Conservation (phyloP, 1,140 invertebrate species). For the Drosophila rufa region DNA sequence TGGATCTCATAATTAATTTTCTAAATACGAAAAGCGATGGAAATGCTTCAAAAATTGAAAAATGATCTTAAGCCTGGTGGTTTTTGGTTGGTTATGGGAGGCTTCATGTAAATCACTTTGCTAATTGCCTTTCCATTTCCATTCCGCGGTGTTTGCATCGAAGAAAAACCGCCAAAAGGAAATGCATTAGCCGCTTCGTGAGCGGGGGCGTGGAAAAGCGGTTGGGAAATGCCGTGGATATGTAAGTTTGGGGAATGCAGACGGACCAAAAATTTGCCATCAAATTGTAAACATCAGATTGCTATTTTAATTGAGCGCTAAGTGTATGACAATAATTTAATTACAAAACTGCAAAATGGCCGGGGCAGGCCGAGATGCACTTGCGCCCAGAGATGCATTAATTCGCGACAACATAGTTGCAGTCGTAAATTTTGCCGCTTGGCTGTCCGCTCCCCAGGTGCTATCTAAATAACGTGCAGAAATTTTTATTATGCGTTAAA, state of each 20-base stretch:
- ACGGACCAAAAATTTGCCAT: constrained; percentile 64
- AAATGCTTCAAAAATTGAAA: constrained; percentile 51
- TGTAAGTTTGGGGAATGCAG: constrained; percentile 19
- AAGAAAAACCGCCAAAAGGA: constrained; percentile 12
- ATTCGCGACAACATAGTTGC: constrained; percentile 42
- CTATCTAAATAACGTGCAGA: constrained; percentile 71
- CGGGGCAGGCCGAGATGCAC: constrained; percentile 4
- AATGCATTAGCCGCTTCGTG: constrained; percentile 32
- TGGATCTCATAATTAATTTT: constrained; percentile 81
- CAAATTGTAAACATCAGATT: constrained; percentile 73
- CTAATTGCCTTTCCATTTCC: constrained; percentile 77
- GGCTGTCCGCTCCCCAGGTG: constrained; percentile 43
- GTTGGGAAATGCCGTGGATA: neutral
- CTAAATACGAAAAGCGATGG: constrained; percentile 56
- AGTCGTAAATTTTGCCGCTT: constrained; percentile 35
- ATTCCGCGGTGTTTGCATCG: constrained; percentile 20
- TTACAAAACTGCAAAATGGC: constrained; percentile 60
- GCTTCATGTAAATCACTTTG: constrained; percentile 77
- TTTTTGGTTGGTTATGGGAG: constrained; percentile 63
- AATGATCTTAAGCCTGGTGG: constrained; percentile 31
- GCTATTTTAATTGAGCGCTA: constrained; percentile 68
- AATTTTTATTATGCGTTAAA: constrained; percentile 80
- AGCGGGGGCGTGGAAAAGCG: constrained; percentile 9
- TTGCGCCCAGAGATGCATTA: constrained; percentile 17
- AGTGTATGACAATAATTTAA: constrained; percentile 76